These are phyloP conservation scores for Toxotes jaculatrix DNA, from an alignment of 2,113 vertebrate genomes.

Conservation along the genomic window DNA sequence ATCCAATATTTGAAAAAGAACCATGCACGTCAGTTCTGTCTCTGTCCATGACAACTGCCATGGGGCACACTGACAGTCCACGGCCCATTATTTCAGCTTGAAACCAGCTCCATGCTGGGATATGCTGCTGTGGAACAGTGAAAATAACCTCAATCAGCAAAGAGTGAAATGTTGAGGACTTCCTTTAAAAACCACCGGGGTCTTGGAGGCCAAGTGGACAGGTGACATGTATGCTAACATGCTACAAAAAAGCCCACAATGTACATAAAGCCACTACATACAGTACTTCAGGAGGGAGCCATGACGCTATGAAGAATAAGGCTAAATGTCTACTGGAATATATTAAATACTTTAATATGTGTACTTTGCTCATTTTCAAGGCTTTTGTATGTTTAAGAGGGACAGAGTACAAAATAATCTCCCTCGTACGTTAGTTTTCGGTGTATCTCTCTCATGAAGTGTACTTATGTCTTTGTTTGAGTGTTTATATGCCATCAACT, in stretches of 20 bases:
- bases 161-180: slow-evolving; percentile 24
- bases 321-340: neutral
- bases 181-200: slow-evolving; percentile 14
- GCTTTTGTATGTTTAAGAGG: neutral
- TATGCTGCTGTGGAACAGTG: neutral
- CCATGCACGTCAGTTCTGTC: slow-evolving; percentile 2
- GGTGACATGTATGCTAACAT: slow-evolving; percentile 27
- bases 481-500: slow-evolving; percentile 56
- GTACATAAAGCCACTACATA: neutral
- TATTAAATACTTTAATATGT: neutral
- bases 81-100: slow-evolving; percentile 59
- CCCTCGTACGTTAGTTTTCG: neutral
- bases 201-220: slow-evolving; percentile 23
- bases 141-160: slow-evolving; percentile 40
- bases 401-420: neutral
- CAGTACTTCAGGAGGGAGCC: neutral
- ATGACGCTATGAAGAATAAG: neutral
- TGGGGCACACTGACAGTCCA: slow-evolving; percentile 27
- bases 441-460: slow-evolving; percentile 24
- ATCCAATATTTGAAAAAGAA: slow-evolving; percentile 53
- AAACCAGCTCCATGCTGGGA: slow-evolving; percentile 33
- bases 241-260: neutral
- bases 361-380: neutral
- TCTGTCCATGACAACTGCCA: slow-evolving; percentile 45
- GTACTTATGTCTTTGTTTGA: slow-evolving; percentile 36